Evolutionary conservation across 2,113 vertebrate species (phyloP).

Genomic region (Himantopus leucocephalus): DNA sequence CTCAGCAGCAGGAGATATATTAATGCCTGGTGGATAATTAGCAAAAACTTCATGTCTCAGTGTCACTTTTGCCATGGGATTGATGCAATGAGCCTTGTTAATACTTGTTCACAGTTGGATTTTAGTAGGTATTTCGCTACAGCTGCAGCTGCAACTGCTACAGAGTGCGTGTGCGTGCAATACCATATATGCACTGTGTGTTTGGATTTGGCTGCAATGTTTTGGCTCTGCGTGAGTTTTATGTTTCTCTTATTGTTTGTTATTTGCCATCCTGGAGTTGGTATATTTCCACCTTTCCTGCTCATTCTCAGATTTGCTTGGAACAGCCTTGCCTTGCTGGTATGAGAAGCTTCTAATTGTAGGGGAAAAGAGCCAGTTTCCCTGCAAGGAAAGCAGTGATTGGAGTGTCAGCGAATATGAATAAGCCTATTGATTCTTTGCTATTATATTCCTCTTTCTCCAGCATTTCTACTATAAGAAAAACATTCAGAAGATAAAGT

Average conservation of each 20-base stretch:
- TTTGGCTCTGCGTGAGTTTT: slow-evolving; percentile 8
- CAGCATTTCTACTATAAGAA: neutral
- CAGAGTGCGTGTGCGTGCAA: neutral
- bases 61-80: slow-evolving; percentile 60
- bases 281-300: slow-evolving; percentile 28
- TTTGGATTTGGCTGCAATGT: slow-evolving; percentile 13
- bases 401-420: neutral
- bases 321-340: neutral
- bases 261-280: slow-evolving; percentile 3
- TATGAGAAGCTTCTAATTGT: slow-evolving; percentile 7
- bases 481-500: neutral
- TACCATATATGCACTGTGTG: neutral
- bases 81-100: slow-evolving; percentile 57
- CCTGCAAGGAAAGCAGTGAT: neutral
- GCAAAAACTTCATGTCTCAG: slow-evolving; percentile 28
- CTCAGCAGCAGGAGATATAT: slow-evolving; percentile 41
- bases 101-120: slow-evolving; percentile 63
- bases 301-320: slow-evolving; percentile 4
- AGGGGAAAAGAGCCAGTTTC: neutral
- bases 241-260: slow-evolving; percentile 1
- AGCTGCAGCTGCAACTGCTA: slow-evolving; percentile 32
- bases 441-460: neutral
- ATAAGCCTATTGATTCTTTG: neutral
- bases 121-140: slow-evolving; percentile 32
- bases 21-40: slow-evolving; percentile 59